Evolutionary conservation across 1,140 invertebrate species (phyloP), one percentile per base, ranked within the genome.

Genomic region (Drosophila carrolli): DNA sequence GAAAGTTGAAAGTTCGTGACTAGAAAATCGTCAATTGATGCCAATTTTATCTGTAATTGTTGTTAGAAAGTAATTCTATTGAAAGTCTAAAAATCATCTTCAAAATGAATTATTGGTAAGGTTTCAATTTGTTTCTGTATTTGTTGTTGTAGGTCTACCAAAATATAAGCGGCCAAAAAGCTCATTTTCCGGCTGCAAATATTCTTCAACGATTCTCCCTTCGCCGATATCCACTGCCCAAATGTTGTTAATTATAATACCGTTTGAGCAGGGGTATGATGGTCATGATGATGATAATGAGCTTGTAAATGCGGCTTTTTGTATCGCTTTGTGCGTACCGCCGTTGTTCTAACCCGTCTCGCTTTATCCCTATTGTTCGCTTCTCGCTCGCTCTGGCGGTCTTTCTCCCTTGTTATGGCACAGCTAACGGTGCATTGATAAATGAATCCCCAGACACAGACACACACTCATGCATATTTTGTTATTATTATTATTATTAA

Each of bases 381-480:
- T 60, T 80, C 44, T 40, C 43, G 47, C 65, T 48, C 37, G 62
- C 65, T 66, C 41, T 35, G 50, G 8, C 50, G 32, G 16, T 44
- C 32, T 47, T 43, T 66, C 11, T 47, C 56, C 41, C 62, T 44
- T 73, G 79, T 89, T 88, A 83, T 89, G 77, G 80, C 84, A 89
- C 78, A 78, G 56, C 46, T 89, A 89, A 89, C 84, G 84, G 84
- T 89, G 84, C 84, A 80, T 89, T 80, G 67, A 84, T 76, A 70
- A 71, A 78, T 82, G 57, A 77, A 78, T 72, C 32, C 44, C 65
- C 43, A 56, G 43, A 46, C 65, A 63, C 60, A 44, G 11, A 29
- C 38, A 57, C 14, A 27, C 41, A 61, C 43, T 29, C 38, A 14
- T 38, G n/a, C 14, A 40, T 29, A 43, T 60, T 37, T 56, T 76